Conservation (phyloP, 1,140 invertebrate species). For the Hylyphantes graminicola region DNA sequence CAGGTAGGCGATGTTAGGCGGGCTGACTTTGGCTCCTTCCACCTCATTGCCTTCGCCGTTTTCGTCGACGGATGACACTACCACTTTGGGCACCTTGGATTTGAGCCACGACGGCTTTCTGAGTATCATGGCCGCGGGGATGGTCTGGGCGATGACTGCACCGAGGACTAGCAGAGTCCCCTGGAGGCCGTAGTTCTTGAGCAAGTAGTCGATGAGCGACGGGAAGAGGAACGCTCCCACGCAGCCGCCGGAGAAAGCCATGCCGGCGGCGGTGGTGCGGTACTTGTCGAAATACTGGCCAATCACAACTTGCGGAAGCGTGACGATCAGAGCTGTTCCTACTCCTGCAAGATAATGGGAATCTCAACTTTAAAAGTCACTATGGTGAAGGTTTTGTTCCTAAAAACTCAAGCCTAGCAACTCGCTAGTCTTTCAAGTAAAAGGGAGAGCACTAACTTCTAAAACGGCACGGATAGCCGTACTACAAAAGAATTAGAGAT, state of each 20-base stretch:
- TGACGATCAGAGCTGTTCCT: slow-evolving; percentile 14
- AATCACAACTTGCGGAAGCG: slow-evolving; percentile 59
- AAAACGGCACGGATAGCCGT: no score
- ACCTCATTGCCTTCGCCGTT: no score
- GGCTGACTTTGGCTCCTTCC: no score
- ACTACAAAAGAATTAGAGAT: no score
- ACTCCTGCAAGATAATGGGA: slow-evolving; percentile 21
- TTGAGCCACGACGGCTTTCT: slow-evolving; percentile 70
- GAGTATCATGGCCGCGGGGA: slow-evolving; percentile 70
- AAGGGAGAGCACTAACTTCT: no score
- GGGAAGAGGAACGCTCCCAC: slow-evolving; percentile 67
- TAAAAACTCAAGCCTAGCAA: no score
- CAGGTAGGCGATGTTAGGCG: no score
- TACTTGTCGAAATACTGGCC: slow-evolving; percentile 53
- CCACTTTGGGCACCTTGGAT: no score
- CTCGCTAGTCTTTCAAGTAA: no score
- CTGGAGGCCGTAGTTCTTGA: slow-evolving; percentile 54
- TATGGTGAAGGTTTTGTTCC: no score
- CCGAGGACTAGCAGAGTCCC: slow-evolving; percentile 77
- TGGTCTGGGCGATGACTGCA: slow-evolving; percentile 79
- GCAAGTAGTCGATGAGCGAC: slow-evolving; percentile 63
- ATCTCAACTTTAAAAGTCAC: no score
- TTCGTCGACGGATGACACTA: no score
- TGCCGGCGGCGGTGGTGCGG: slow-evolving; percentile 37
- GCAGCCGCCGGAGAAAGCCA: slow-evolving; percentile 66